Conservation (phyloP, 1,140 invertebrate genomes). For the Drosophila insularis region DNA sequence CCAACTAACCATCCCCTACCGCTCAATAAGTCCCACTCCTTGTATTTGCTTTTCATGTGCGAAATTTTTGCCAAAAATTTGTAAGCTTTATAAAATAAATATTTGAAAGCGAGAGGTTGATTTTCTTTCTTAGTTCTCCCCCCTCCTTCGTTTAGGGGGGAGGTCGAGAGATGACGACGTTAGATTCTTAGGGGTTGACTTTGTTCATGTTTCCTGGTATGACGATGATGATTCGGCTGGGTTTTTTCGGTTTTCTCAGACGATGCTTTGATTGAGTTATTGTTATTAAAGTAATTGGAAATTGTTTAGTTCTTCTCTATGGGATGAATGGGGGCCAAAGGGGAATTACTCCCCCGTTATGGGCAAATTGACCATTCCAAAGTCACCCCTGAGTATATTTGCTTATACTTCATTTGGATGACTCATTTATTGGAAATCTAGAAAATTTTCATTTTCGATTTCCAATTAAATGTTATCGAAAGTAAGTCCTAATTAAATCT, state of each 20-base stretch:
- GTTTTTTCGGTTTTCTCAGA: conserved; percentile 1
- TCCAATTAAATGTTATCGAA: too few relatives aligned
- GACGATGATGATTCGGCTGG: not conserved
- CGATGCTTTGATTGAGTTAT: conserved; percentile 41
- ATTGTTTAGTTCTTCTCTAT: not conserved
- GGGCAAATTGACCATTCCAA: conserved; percentile 36
- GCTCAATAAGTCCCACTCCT: too few relatives aligned
- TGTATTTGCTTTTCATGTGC: not conserved
- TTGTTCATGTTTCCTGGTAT: not conserved
- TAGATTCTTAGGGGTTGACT: conserved; percentile 54
- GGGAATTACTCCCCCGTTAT: not conserved
- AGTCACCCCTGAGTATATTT: conserved; percentile 30
- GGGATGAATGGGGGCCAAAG: not conserved
- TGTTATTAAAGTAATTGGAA: conserved; percentile 43
- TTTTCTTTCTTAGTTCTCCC: not conserved
- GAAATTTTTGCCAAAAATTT: conserved; percentile 64
- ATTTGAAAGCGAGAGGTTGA: conserved; percentile 25
- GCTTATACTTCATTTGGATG: not conserved
- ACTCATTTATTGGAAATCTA: not conserved
- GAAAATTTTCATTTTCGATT: not conserved
- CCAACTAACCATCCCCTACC: conserved; percentile 37
- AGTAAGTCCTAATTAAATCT: too few relatives aligned
- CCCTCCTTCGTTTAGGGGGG: not conserved
- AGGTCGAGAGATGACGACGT: not conserved
- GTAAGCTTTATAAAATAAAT: conserved; percentile 77